Evolutionary conservation across 64 coral and sea anemone species (phyloP).

Genomic region (Stichodactyla mertensii): DNA sequence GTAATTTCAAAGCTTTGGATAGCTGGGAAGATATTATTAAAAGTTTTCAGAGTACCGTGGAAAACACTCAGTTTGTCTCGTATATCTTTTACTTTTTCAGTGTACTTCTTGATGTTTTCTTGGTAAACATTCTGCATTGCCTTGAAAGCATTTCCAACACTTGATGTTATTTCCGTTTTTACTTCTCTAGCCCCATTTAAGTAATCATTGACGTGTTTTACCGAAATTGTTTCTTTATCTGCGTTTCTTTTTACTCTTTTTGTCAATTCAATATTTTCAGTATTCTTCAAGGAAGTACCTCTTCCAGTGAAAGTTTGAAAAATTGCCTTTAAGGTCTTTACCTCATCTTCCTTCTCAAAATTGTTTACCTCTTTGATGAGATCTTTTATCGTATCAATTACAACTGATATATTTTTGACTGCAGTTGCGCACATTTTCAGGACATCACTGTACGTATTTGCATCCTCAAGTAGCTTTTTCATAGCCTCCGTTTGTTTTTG

Average conservation of each 20-base stretch:
- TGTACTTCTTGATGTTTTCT: slow-evolving; percentile 48
- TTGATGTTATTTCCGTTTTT: slow-evolving; percentile 52
- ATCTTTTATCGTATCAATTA: slow-evolving; percentile 48
- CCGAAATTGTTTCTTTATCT: slow-evolving; percentile 5
- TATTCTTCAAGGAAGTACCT: background rate
- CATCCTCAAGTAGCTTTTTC: slow-evolving; percentile 32
- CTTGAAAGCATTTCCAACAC: slow-evolving; percentile 64
- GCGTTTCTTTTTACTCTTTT: background rate
- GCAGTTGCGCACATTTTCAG: slow-evolving; percentile 29
- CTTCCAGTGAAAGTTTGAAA: slow-evolving; percentile 49
- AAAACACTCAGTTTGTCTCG: slow-evolving; percentile 57
- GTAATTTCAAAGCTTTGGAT: slow-evolving; percentile 60
- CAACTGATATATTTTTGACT: slow-evolving; percentile 30
- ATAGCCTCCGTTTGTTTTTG: slow-evolving; percentile 23
- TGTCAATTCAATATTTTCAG: background rate
- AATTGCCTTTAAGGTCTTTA: slow-evolving; percentile 45
- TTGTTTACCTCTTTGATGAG: slow-evolving; percentile 54
- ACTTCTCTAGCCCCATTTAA: slow-evolving; percentile 53
- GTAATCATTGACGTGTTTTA: slow-evolving; percentile 37
- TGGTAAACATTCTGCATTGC: slow-evolving; percentile 63
- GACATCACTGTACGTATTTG: slow-evolving; percentile 51
- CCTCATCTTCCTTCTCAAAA: slow-evolving; percentile 70
- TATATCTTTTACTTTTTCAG: slow-evolving; percentile 41
- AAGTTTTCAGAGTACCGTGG: slow-evolving; percentile 49
- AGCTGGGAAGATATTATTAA: slow-evolving; percentile 46